Conservation (phyloP, 1,140 invertebrate species). For the Drosophila triauraria region DNA sequence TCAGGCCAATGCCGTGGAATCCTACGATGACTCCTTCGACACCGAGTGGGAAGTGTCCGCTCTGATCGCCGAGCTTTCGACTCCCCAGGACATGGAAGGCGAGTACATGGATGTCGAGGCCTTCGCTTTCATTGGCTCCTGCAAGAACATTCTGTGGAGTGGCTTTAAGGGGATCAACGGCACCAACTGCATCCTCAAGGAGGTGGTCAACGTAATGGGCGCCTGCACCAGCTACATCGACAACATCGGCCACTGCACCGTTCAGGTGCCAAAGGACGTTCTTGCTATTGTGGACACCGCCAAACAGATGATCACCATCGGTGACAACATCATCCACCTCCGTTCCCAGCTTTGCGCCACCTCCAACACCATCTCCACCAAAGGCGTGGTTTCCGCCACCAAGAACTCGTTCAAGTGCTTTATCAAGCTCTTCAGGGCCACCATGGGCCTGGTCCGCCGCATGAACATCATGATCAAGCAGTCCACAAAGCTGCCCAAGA, state of each 20-base stretch:
- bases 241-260: slow-evolving; percentile 40
- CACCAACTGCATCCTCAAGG: slow-evolving; percentile 56
- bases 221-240: slow-evolving; percentile 47
- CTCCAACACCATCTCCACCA: neutral
- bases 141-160: slow-evolving; percentile 17
- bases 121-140: slow-evolving; percentile 17
- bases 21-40: slow-evolving; percentile 5
- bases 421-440: slow-evolving; percentile 7
- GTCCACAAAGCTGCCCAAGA: slow-evolving; percentile 19
- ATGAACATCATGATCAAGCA: slow-evolving; percentile 41
- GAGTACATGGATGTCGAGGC: slow-evolving; percentile 53
- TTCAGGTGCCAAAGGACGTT: slow-evolving; percentile 49
- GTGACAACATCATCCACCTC: slow-evolving; percentile 41
- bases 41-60: slow-evolving; percentile 5
- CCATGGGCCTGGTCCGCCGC: slow-evolving; percentile 16
- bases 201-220: slow-evolving; percentile 26
- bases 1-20: slow-evolving; percentile 32
- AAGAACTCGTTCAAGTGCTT: slow-evolving; percentile 23
- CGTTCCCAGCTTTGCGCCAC: slow-evolving; percentile 31
- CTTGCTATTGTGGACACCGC: slow-evolving; percentile 30
- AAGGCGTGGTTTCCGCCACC: neutral
- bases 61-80: slow-evolving; percentile 13
- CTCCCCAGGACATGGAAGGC: slow-evolving; percentile 1
- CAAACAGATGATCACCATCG: slow-evolving; percentile 36
- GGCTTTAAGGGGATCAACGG: slow-evolving; percentile 48